Evolutionary conservation across 64 coral and sea anemone genomes (phyloP).

Genomic region (Porites australiensis): DNA sequence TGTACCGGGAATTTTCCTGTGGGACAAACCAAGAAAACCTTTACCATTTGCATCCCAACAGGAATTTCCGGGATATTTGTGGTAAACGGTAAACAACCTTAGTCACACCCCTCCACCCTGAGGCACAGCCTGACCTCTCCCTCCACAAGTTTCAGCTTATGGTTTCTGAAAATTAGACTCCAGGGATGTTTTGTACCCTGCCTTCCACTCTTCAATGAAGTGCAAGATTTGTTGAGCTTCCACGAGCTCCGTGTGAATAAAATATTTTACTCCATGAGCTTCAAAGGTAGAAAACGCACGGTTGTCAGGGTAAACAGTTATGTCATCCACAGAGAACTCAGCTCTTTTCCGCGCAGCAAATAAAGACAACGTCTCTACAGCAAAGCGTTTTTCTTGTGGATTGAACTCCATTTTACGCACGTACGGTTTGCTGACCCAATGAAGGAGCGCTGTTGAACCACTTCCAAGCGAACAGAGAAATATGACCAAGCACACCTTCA

Average conservation of each 20-base stretch:
- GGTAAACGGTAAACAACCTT: too few species aligned
- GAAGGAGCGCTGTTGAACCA: constrained; percentile 84
- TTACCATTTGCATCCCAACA: too few species aligned
- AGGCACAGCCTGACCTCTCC: too few species aligned
- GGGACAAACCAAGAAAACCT: too few species aligned
- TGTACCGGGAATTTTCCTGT: too few species aligned
- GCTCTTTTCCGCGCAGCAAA: constrained; percentile 73
- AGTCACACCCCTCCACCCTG: too few species aligned
- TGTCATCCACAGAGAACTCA: constrained; percentile 85
- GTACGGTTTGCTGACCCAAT: constrained; percentile 84
- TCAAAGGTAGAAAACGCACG: constrained; percentile 95
- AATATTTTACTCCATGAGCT: constrained; percentile 86
- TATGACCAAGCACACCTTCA: constrained; percentile 80
- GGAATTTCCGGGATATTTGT: too few species aligned
- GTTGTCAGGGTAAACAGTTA: constrained; percentile 62
- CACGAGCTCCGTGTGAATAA: constrained; percentile 92
- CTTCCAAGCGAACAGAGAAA: constrained; percentile 83
- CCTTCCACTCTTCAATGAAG: constrained; percentile 67
- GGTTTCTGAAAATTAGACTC: constrained; percentile 10
- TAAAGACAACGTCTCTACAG: constrained; percentile 84
- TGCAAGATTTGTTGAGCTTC: constrained; percentile 95
- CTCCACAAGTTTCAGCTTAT: background rate
- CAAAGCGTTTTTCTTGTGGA: constrained; percentile 69
- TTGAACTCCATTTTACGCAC: constrained; percentile 92
- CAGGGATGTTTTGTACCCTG: background rate